Evolutionary conservation across 2,113 vertebrate genomes (phyloP).

Genomic region (Phoxinus phoxinus): DNA sequence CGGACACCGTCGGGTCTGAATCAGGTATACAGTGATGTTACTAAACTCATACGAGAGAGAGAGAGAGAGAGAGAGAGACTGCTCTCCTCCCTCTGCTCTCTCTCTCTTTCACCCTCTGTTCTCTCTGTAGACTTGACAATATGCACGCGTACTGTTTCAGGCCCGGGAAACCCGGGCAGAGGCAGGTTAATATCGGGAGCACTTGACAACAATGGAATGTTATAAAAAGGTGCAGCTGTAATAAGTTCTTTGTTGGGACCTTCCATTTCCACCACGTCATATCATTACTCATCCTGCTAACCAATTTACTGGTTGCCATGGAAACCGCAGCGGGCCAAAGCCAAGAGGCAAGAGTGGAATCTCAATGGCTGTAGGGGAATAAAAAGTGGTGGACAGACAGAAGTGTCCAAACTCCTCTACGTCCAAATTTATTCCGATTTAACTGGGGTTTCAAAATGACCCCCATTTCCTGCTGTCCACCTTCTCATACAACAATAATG

Average conservation of each 20-base stretch:
- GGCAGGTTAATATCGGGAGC: slow-evolving; percentile 82
- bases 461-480: background rate
- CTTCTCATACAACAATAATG: background rate
- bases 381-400: slow-evolving; percentile 63
- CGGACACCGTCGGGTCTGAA: too few relatives aligned
- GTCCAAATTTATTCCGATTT: background rate
- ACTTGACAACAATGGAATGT: slow-evolving; percentile 81
- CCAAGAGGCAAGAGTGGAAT: slow-evolving; percentile 79
- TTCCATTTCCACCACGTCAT: slow-evolving; percentile 78
- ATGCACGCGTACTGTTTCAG: slow-evolving; percentile 50
- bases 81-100: background rate
- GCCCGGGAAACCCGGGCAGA: slow-evolving; percentile 69
- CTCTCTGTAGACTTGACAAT: slow-evolving; percentile 28
- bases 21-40: too few relatives aligned
- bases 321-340: slow-evolving; percentile 76
- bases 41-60: too few relatives aligned
- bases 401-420: background rate
- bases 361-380: slow-evolving; percentile 71
- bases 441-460: background rate
- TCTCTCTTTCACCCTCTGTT: slow-evolving; percentile 26
- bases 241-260: slow-evolving; percentile 83
- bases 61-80: too few relatives aligned
- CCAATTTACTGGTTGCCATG: slow-evolving; percentile 80
- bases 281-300: slow-evolving; percentile 83
- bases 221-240: slow-evolving; percentile 80